A percentile compares a stretch with the other conserved stretches of the same genome.
Conservation (phyloP, 2,888 invertebrate species). For the Bellardia pandia region DNA sequence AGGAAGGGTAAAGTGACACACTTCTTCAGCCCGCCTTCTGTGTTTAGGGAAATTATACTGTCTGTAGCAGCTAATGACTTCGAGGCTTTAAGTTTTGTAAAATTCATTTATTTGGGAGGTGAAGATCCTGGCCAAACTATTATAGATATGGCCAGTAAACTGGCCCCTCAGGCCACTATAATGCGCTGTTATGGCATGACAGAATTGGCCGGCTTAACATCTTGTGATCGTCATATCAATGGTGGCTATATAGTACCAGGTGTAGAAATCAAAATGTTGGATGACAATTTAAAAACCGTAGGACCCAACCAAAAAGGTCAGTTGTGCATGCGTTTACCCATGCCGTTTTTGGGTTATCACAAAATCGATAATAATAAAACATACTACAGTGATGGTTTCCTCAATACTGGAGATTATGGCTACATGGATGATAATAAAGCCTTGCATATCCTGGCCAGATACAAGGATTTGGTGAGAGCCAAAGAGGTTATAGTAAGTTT, state of each 20-base stretch:
- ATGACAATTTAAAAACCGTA: slow-evolving; percentile 61
- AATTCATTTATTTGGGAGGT: slow-evolving; percentile 64
- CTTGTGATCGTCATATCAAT: slow-evolving; percentile 56
- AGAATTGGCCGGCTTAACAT: slow-evolving; percentile 66
- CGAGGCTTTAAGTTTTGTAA: slow-evolving; percentile 56
- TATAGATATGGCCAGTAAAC: slow-evolving; percentile 48
- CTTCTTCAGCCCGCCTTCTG: slow-evolving; percentile 63
- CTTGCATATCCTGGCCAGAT: slow-evolving; percentile 64
- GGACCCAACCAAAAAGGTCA: slow-evolving; percentile 67
- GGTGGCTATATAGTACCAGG: slow-evolving; percentile 61
- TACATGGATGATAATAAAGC: slow-evolving; percentile 61
- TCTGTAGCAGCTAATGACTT: slow-evolving; percentile 30
- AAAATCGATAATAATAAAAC: slow-evolving; percentile 53
- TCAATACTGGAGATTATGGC: slow-evolving; percentile 68
- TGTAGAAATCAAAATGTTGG: slow-evolving; percentile 65
- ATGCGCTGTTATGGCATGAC: slow-evolving; percentile 73
- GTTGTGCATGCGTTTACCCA: slow-evolving; percentile 67
- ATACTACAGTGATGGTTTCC: slow-evolving; percentile 57
- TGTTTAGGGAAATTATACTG: slow-evolving; percentile 57
- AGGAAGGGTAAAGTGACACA: slow-evolving; percentile 57
- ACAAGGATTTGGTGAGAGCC: slow-evolving; percentile 67
- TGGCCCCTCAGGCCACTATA: slow-evolving; percentile 52
- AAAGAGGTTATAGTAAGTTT: slow-evolving; percentile 66
- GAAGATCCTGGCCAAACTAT: slow-evolving; percentile 61
- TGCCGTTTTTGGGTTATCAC: slow-evolving; percentile 69